Conservation (phyloP, 2,888 invertebrate species). For the Agrochola lota region DNA sequence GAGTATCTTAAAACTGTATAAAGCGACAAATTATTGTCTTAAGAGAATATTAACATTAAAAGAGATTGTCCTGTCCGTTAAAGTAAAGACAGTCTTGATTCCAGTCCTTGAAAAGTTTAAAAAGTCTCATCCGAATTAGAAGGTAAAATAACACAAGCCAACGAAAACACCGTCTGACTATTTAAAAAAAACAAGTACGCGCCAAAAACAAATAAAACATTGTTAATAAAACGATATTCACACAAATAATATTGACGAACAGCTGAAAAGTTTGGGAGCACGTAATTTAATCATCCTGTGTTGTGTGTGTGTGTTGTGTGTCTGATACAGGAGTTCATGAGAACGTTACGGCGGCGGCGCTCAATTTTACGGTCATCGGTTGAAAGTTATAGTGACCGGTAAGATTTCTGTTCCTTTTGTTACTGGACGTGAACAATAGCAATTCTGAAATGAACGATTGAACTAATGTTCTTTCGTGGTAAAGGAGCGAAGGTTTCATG, state of each 20-base stretch:
- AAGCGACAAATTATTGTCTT: neutral
- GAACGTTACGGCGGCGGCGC: conserved; percentile 26
- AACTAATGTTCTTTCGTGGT: neutral
- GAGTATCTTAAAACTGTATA: neutral
- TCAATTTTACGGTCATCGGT: conserved; percentile 39
- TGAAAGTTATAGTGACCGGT: conserved; percentile 10
- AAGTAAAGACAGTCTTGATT: neutral
- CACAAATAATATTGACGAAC: conserved; percentile 26
- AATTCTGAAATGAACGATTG: neutral
- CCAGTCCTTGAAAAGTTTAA: neutral
- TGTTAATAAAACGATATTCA: conserved; percentile 2
- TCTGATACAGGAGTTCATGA: conserved; percentile 5
- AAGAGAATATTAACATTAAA: neutral
- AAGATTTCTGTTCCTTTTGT: conserved; percentile 25
- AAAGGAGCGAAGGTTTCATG: neutral
- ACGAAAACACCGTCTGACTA: neutral
- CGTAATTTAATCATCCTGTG: conserved; percentile 23
- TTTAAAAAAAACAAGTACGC: neutral
- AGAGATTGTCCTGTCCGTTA: no score
- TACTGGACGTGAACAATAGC: conserved; percentile 16
- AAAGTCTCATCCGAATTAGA: neutral
- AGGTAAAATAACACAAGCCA: neutral
- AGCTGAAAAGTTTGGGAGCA: neutral
- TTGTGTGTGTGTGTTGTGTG: conserved; percentile 4
- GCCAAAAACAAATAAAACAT: neutral